Conservation (phyloP, 2,797 vertebrate genomes). For the Chaetodon trifasciatus region DNA sequence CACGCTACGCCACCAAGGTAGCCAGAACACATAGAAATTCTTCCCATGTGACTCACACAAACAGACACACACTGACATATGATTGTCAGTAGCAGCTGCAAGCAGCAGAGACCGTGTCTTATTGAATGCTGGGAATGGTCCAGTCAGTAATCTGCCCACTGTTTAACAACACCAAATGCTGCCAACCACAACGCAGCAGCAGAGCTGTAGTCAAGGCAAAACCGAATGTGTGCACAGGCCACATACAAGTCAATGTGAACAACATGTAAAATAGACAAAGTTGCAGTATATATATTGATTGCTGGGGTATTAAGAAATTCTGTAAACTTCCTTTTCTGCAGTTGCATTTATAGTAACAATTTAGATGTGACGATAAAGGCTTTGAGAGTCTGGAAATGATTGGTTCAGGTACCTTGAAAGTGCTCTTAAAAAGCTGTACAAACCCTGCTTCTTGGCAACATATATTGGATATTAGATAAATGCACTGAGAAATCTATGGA, state of each 20-base stretch:
- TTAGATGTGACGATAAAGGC: too few species aligned
- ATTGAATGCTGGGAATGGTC: constrained; percentile 61
- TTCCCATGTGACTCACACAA: constrained; percentile 56
- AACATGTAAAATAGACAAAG: too few species aligned
- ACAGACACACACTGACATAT: constrained; percentile 36
- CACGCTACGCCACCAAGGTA: constrained; percentile 94
- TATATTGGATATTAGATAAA: neutral
- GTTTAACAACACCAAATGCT: constrained; percentile 39
- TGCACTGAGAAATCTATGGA: neutral
- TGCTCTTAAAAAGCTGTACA: too few species aligned
- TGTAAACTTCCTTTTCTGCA: too few species aligned
- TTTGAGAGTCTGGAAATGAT: too few species aligned
- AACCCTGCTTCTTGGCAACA: constrained; percentile 1
- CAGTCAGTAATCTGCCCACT: constrained; percentile 48
- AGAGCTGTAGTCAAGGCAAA: constrained; percentile 29
- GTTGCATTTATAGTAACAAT: too few species aligned
- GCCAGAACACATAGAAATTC: constrained; percentile 34
- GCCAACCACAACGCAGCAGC: constrained; percentile 57
- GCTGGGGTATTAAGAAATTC: too few species aligned
- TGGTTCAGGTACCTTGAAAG: too few species aligned
- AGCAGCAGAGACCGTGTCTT: constrained; percentile 24
- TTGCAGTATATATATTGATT: too few species aligned
- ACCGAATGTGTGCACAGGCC: constrained; percentile 33
- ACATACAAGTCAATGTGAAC: constrained; percentile 4
- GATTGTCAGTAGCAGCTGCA: constrained; percentile 66